Evolutionary conservation across 2,888 invertebrate genomes (phyloP).

Genomic region (Macrophya alboannulata): DNA sequence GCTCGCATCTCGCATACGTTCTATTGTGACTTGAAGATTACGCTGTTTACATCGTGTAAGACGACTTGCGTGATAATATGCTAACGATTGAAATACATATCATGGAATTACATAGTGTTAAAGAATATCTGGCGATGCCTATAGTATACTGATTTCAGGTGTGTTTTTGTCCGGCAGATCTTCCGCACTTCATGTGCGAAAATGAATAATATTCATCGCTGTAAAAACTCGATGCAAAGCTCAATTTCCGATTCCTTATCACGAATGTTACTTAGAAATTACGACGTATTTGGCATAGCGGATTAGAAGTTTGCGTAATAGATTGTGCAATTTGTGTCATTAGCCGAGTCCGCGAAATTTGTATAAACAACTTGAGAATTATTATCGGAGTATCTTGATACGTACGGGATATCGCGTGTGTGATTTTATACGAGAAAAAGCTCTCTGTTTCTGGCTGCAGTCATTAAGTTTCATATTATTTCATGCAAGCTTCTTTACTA

Average conservation of each 20-base stretch:
- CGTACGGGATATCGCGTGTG: not conserved
- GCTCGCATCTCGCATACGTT: constrained; percentile 37
- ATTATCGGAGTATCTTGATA: constrained; percentile 11
- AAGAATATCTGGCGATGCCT: not conserved
- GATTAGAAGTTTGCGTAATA: constrained; percentile 19
- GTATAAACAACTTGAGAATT: not conserved
- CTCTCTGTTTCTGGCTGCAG: not conserved
- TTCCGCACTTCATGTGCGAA: not conserved
- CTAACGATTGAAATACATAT: not conserved
- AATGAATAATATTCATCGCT: not conserved
- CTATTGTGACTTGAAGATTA: constrained; percentile 46
- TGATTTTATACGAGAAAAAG: not conserved
- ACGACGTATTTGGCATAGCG: not conserved
- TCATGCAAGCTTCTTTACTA: not conserved
- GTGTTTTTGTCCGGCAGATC: not conserved
- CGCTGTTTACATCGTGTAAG: constrained; percentile 44
- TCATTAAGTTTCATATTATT: not conserved
- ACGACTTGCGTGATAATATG: constrained; percentile 3
- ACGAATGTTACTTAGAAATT: not conserved
- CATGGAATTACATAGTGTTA: not conserved
- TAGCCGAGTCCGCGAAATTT: not conserved
- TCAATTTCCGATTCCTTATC: not conserved
- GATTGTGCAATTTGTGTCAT: constrained; percentile 36
- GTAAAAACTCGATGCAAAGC: not conserved
- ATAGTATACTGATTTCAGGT: not conserved